Base-by-base conservation (phyloP, 1,140 invertebrate genomes). In the Coelopa frigida region DNA sequence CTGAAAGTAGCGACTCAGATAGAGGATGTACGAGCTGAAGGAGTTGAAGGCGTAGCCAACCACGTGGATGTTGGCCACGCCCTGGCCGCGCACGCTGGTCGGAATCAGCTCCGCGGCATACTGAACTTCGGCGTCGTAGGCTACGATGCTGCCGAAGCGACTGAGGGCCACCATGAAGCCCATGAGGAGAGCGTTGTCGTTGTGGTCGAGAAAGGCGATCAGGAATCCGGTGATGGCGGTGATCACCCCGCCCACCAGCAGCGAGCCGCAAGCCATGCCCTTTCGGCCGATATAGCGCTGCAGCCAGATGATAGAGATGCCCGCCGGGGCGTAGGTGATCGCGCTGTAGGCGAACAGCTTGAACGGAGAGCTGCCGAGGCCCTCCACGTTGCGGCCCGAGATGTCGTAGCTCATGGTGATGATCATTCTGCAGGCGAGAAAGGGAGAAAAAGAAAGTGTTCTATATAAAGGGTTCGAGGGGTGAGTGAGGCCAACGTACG, bases 41-140 rank as follows among this genome's bases (percentile, higher is more conserved):
- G 59, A 65, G 1, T 50, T 58, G 4, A 62, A 75, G 1, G 68
- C 72, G 54, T 76, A 75, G 32, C 77, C 77, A 33, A 71, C 70
- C 8, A 79, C 73, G 52, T 79, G 77, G 24, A 77, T 70, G 15
- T 71, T 70, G 11, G 73, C 72, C 24, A 79, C 71, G 18, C 75
- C 76, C 47, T 76, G 73, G 1, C 71, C 77, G 22, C 82, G 68
- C 0, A 84, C 74, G 26, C 76, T 74, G 0, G 81, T 83, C 1
- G 82, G 81, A 43, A 80, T 76, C 17, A 81, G 66, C 55, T 84
- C 81, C 1, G 80, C 77, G 11, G 79, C 77, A 56, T 82, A 83
- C 47, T 79, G 77, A 32, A 81, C 61, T 58, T 76, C 63, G 2
- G 80, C 76, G 56, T 79, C 77, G 58, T 81, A 83, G 26, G 80